Evolutionary conservation across 2,797 vertebrate species (phyloP).

Genomic region (Poecile montanus): DNA sequence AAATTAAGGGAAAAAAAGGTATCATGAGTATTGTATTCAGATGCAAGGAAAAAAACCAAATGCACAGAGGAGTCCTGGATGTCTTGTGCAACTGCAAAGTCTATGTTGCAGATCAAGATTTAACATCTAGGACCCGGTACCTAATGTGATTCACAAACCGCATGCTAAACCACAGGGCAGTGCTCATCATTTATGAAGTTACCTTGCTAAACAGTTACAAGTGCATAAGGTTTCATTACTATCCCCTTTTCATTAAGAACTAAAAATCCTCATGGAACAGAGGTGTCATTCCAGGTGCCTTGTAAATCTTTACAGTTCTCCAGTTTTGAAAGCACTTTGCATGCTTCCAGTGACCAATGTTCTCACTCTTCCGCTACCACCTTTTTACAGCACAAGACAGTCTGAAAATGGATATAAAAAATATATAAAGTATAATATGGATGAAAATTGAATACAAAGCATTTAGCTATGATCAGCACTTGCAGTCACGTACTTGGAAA

Average conservation of each 20-base stretch:
- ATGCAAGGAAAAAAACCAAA: neutral
- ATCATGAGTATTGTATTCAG: neutral
- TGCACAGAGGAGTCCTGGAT: neutral
- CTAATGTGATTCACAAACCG: neutral
- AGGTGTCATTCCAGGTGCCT: neutral
- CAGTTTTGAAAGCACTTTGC: neutral
- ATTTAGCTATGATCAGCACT: neutral
- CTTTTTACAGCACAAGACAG: neutral
- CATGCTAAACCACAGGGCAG: neutral
- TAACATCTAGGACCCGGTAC: rapidly evolving
- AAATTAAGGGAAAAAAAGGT: neutral
- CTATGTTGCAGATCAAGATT: neutral
- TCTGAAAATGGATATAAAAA: neutral
- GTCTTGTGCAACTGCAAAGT: neutral
- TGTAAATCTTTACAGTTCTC: neutral
- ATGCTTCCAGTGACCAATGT: neutral
- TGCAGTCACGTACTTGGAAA: neutral
- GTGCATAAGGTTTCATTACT: neutral
- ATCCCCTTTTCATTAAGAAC: neutral
- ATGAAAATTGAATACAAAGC: neutral
- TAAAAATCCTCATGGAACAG: neutral
- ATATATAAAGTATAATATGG: neutral
- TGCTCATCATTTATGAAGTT: neutral
- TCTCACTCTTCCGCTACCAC: neutral
- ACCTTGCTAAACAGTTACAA: neutral